These are phyloP conservation scores for Heteromurus nitidus DNA, from an alignment of 2,888 invertebrate species.

Conservation along the genomic window DNA sequence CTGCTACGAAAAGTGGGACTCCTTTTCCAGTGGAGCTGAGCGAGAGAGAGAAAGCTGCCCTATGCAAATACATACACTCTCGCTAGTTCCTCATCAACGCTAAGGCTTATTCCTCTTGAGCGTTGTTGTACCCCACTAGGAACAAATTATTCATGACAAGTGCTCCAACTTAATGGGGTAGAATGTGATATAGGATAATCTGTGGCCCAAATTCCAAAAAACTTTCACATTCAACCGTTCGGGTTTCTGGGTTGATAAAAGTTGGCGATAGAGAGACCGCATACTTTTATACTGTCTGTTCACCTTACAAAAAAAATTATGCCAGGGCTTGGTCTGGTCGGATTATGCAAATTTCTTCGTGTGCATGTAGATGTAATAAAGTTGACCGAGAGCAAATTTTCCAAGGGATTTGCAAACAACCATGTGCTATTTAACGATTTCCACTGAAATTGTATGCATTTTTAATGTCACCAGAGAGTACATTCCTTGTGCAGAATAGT, in stretches of 20 bases:
- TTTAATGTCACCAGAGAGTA: too few species aligned
- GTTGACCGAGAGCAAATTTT: too few species aligned
- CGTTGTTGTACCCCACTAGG: not conserved
- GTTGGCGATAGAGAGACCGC: not conserved
- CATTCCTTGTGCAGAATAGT: too few species aligned
- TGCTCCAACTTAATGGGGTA: constrained; percentile 58
- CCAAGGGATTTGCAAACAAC: too few species aligned
- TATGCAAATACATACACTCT: too few species aligned
- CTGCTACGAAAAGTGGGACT: constrained; percentile 44
- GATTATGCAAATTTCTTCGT: constrained; percentile 7
- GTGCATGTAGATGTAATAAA: too few species aligned
- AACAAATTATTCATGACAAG: constrained; percentile 63
- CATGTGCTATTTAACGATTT: too few species aligned
- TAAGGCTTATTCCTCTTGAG: not conserved
- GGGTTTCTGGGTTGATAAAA: constrained; percentile 26
- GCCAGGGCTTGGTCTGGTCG: not conserved
- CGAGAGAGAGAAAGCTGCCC: too few species aligned
- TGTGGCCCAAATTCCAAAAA: constrained; percentile 64
- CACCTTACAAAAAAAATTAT: not conserved
- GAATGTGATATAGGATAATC: constrained; percentile 61
- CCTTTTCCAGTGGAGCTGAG: constrained; percentile 20
- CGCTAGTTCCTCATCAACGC: too few species aligned
- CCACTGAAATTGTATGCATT: too few species aligned
- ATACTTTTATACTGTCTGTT: not conserved
- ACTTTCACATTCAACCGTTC: constrained; percentile 46